Evolutionary conservation across 2,888 invertebrate genomes (phyloP), one percentile per base, ranked within the genome.

Genomic region (Elegia similella): DNA sequence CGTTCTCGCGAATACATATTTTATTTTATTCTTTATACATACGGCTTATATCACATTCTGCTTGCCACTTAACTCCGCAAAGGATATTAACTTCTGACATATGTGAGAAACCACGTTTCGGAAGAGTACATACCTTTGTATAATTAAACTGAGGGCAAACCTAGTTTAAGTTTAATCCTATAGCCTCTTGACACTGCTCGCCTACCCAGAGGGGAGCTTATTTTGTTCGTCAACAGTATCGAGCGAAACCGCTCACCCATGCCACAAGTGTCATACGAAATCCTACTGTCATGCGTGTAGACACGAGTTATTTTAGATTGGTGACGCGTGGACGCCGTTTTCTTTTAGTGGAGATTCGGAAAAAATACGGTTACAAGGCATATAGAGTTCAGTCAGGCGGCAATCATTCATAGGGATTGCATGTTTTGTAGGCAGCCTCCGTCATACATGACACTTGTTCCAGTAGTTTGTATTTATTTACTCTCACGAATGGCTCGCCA

Each of bases 101-200:
- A 79, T 76, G 78, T 80, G 80, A 70, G 81, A 75, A 76, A 68
- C 70, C 73, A 79, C 80, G 82, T 82, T 84, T 81, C 82, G 77
- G 76, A 76, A 70, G 76, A 78, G 78, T 81, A 82, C 72, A 76
- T 86, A 86, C 88, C 84, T 88, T 88, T 88, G 88, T 88, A 88
- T 89, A 89, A 90, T 89, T 90, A 88, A 89, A 88, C 84, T 87
- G 84, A 79, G 84, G 88, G 83, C 82, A 84, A 88, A 88, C 86
- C 86, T 82, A 86, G 88, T 90, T 88, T 86, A 86, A 89, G 89
- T 90, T 89, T 88, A 90, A 90, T 91, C 89, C 88, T 88, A 86
- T 88, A 88, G 88, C 90, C 88, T 89, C 89, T 90, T 91, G 90
- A 91, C 89, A 88, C 87, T 86, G 79, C 86, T 80, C 86, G 82